Evolutionary conservation across 2,888 invertebrate genomes (phyloP).

Genomic region (Calliphora vomitoria): DNA sequence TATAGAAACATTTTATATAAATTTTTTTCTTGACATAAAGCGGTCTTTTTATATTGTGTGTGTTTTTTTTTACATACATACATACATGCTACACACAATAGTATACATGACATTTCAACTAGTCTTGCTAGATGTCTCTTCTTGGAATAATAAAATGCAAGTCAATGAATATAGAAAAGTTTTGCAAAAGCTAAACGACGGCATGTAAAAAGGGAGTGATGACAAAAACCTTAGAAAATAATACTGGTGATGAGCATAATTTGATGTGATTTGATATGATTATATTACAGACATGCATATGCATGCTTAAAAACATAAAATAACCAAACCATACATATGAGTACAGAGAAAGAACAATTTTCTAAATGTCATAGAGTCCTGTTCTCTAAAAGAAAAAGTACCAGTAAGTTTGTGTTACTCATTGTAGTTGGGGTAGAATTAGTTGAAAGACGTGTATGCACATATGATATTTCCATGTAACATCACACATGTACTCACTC

Average conservation of each 20-base stretch:
- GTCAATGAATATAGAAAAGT: conserved; percentile 55
- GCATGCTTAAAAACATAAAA: conserved; percentile 12
- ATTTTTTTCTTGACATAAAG: neutral
- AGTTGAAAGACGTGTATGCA: conserved; percentile 21
- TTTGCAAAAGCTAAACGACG: neutral
- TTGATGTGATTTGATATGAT: conserved; percentile 67
- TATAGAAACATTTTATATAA: neutral
- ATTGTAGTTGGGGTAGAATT: neutral
- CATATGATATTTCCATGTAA: neutral
- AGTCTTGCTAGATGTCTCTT: conserved; percentile 12
- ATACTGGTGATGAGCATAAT: conserved; percentile 60
- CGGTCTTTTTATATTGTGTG: neutral
- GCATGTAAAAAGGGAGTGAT: conserved; percentile 9
- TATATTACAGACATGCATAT: conserved; percentile 51
- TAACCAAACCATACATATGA: neutral
- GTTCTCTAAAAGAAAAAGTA: neutral
- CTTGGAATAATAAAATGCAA: conserved; percentile 42
- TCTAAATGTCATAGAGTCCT: conserved; percentile 31
- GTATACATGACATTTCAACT: conserved; percentile 42
- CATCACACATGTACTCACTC: neutral
- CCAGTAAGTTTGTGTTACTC: neutral
- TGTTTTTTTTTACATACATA: neutral
- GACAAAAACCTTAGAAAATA: conserved; percentile 36
- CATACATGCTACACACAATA: neutral
- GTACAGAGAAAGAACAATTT: neutral